phyloP scores from a whole-genome alignment of 2,888 invertebrate species.

The Ophion ellenae region DNA sequence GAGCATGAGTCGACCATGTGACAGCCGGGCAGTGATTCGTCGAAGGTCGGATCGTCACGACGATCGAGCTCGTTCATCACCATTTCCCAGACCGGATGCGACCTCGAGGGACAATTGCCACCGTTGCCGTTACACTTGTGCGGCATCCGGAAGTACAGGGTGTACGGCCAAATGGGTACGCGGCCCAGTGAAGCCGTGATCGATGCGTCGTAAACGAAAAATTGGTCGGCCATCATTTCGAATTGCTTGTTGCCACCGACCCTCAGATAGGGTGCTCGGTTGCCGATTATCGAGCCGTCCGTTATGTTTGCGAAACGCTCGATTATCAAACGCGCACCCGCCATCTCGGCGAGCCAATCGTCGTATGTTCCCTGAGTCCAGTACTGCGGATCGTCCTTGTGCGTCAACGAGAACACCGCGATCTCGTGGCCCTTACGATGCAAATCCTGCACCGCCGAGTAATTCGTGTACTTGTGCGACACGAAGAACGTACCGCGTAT shows the following conservation, averaged over 20 bases:
- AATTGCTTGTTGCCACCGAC: slow-evolving; percentile 98
- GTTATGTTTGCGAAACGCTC: slow-evolving; percentile 96
- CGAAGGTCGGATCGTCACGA: slow-evolving; percentile 96
- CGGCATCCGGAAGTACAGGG: slow-evolving; percentile 97
- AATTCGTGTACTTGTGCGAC: slow-evolving; percentile 96
- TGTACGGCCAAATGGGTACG: slow-evolving; percentile 98
- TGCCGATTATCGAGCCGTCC: slow-evolving; percentile 93
- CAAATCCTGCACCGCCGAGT: slow-evolving; percentile 94
- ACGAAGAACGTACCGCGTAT: slow-evolving; percentile 96
- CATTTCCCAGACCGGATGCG: slow-evolving; percentile 98
- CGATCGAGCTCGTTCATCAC: slow-evolving; percentile 97
- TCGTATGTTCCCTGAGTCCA: slow-evolving; percentile 95
- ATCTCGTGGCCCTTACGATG: slow-evolving; percentile 96
- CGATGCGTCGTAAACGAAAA: slow-evolving; percentile 97
- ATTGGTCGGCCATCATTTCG: slow-evolving; percentile 98
- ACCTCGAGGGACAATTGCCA: slow-evolving; percentile 95
- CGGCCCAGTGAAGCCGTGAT: slow-evolving; percentile 95
- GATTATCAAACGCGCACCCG: slow-evolving; percentile 93
- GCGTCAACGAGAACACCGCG: slow-evolving; percentile 95
- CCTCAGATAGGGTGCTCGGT: slow-evolving; percentile 94
- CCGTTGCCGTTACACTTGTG: slow-evolving; percentile 98
- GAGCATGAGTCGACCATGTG: slow-evolving; percentile 98
- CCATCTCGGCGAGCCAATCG: slow-evolving; percentile 98
- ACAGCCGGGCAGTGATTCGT: slow-evolving; percentile 96
- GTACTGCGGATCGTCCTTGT: slow-evolving; percentile 96